Percentiles rank a stretch among this genome's conserved stretches.
phyloP scores from a whole-genome alignment of 37 sponge, comb jelly and placozoan genomes.

The Spongilla lacustris region DNA sequence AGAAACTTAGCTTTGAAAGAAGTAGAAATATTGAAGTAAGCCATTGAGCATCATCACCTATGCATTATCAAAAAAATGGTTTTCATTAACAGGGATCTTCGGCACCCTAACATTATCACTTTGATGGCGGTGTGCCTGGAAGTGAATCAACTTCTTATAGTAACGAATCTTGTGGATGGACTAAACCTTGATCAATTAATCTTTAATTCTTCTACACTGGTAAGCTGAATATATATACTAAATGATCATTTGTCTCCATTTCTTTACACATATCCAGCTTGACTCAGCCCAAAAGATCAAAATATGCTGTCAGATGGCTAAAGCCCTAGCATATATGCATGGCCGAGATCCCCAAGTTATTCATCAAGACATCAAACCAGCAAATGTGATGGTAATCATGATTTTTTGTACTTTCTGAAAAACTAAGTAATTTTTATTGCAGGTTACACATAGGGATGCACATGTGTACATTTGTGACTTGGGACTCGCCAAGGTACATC shows the following conservation, averaged over 20 bases:
- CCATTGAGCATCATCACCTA: no score
- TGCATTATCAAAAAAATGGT: no score
- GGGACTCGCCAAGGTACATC: conserved; percentile 32
- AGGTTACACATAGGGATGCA: conserved; percentile 8
- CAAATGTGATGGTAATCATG: conserved; percentile 44
- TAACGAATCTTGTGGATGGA: conserved; percentile 40
- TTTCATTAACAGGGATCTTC: no score
- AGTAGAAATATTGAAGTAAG: no score
- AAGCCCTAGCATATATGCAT: conserved; percentile 42
- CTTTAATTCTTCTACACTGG: neutral
- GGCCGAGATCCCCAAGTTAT: conserved; percentile 33
- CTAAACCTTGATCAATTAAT: conserved; percentile 18
- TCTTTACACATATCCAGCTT: neutral
- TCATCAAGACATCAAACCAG: conserved; percentile 52
- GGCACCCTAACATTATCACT: no score
- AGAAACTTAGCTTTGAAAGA: no score
- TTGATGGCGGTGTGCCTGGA: no score
- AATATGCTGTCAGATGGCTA: conserved; percentile 27
- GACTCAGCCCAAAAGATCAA: neutral
- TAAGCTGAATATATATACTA: neutral
- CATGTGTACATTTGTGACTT: conserved; percentile 42
- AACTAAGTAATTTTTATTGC: neutral
- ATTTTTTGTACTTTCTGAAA: no score
- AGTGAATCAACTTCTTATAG: conserved; percentile 13
- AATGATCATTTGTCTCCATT: neutral